Conservation (phyloP, 2,797 vertebrate species). For the Siniperca scherzeri region DNA sequence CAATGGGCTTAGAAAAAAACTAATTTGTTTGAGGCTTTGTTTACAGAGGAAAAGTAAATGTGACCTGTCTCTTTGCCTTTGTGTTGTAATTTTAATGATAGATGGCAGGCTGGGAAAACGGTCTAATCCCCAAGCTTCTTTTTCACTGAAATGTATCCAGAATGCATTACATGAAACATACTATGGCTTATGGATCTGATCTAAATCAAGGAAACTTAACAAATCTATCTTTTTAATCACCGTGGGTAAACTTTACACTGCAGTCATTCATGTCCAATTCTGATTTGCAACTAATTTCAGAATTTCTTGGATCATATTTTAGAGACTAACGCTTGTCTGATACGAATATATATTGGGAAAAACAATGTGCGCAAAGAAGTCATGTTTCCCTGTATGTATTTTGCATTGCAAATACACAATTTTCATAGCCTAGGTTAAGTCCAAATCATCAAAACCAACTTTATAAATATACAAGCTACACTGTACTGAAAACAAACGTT, state of each 20-base stretch:
- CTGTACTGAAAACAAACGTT: background rate
- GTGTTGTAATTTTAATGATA: constrained; percentile 12
- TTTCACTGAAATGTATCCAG: background rate
- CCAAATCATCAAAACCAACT: constrained; percentile 5
- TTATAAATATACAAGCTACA: background rate
- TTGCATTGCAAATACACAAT: background rate
- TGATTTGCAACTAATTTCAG: background rate
- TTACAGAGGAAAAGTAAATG: constrained; percentile 29
- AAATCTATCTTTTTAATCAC: background rate
- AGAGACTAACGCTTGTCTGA: background rate
- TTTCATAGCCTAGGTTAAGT: background rate
- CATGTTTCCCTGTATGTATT: background rate
- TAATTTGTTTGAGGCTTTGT: constrained; percentile 15
- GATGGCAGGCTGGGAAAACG: background rate
- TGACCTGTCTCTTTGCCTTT: constrained; percentile 9
- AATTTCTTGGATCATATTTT: background rate
- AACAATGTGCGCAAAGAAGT: background rate
- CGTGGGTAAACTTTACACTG: background rate
- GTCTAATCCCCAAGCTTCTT: background rate
- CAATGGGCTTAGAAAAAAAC: background rate
- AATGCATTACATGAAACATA: background rate
- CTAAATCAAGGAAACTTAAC: constrained; percentile 19
- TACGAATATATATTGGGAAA: background rate
- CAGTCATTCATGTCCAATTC: background rate
- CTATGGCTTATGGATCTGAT: background rate